Evolutionary conservation across 2,888 invertebrate species (phyloP).

Genomic region (Hirtodrosophila alboralis): DNA sequence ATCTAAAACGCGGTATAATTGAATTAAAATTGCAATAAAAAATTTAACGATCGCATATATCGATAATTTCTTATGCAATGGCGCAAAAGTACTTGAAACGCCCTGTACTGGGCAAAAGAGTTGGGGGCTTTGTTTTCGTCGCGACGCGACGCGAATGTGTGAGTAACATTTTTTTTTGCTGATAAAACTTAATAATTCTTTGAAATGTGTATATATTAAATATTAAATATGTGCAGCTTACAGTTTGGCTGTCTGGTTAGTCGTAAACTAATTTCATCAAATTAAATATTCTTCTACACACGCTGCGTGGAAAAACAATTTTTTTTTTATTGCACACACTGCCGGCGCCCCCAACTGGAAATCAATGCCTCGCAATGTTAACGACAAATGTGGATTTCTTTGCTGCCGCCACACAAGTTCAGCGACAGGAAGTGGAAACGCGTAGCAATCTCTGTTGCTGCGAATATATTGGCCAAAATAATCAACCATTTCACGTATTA

Average conservation of each 20-base stretch:
- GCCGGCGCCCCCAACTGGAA: constrained; percentile 14
- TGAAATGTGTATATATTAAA: constrained; percentile 1
- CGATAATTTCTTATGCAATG: constrained; percentile 22
- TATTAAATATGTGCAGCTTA: constrained; percentile 13
- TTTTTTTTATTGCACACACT: background rate
- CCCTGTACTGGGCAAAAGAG: constrained; percentile 34
- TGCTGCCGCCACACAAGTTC: constrained; percentile 29
- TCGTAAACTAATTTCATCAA: constrained; percentile 29
- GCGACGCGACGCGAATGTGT: constrained; percentile 30
- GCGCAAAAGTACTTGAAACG: background rate
- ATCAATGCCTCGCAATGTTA: constrained; percentile 45
- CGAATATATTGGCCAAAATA: constrained; percentile 85
- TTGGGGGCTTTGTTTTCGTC: constrained; percentile 57
- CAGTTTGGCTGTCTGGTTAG: constrained; percentile 10
- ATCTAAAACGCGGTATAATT: constrained; percentile 81
- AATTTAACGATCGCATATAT: constrained; percentile 18
- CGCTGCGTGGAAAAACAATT: constrained; percentile 53
- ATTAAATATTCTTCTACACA: constrained; percentile 33
- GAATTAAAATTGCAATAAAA: constrained; percentile 65
- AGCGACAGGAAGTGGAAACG: constrained; percentile 20
- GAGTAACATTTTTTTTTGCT: constrained; percentile 27
- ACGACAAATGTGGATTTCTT: constrained; percentile 31
- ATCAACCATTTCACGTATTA: constrained; percentile 85
- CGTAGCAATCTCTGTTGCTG: constrained; percentile 85
- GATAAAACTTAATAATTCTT: constrained; percentile 4